Evolutionary conservation across 2,797 vertebrate genomes (phyloP).

Genomic region (Myotis myotis): DNA sequence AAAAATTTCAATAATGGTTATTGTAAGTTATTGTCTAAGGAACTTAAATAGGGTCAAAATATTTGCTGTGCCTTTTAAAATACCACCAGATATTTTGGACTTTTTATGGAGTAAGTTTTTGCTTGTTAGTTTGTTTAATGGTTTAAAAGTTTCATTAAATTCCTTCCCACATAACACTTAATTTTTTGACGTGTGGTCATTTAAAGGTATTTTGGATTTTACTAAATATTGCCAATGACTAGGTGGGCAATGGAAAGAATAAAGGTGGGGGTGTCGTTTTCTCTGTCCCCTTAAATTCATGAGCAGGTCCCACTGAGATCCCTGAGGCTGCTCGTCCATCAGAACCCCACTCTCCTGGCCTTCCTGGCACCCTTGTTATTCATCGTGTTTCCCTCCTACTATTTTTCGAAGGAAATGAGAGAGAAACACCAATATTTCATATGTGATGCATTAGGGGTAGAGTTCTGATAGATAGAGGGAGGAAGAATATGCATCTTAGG

Average conservation of each 20-base stretch:
- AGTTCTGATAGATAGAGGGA: neutral
- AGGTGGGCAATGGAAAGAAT: neutral
- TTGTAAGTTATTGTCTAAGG: conserved; percentile 80
- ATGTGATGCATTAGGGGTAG: neutral
- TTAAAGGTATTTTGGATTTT: conserved; percentile 55
- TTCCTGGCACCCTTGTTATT: conserved; percentile 79
- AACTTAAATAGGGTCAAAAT: conserved; percentile 76
- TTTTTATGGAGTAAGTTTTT: conserved; percentile 36
- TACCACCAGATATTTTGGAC: conserved; percentile 73
- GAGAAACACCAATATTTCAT: conserved; percentile 37
- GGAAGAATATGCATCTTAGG: neutral
- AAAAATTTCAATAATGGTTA: conserved; percentile 77
- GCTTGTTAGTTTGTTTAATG: conserved; percentile 38
- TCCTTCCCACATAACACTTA: conserved; percentile 81
- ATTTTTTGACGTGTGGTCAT: conserved; percentile 81
- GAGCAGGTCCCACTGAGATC: conserved; percentile 71
- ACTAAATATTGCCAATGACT: conserved; percentile 29
- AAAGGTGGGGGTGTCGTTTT: neutral
- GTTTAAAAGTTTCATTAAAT: conserved; percentile 52
- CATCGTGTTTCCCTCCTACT: conserved; percentile 41
- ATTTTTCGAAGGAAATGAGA: conserved; percentile 27
- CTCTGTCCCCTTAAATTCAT: conserved; percentile 57
- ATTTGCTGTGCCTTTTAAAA: conserved; percentile 75
- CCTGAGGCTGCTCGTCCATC: conserved; percentile 73
- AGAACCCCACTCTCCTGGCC: conserved; percentile 72